phyloP scores from a whole-genome alignment of 2,113 vertebrate species.

The Saimiri boliviensis region DNA sequence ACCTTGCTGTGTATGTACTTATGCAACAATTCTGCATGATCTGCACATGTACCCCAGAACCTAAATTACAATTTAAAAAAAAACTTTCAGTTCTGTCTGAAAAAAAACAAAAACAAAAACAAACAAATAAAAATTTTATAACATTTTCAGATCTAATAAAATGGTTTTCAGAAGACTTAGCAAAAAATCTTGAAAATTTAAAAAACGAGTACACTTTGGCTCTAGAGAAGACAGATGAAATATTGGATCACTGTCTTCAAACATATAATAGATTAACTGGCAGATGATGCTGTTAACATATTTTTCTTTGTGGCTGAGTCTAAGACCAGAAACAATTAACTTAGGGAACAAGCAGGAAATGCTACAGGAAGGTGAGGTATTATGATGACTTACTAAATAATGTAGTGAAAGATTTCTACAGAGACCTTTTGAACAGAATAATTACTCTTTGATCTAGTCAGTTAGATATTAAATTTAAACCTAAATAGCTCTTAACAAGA shows the following conservation, averaged over 20 bases:
- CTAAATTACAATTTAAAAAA: too few species aligned
- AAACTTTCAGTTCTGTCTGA: too few species aligned
- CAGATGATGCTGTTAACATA: constrained; percentile 1
- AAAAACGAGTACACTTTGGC: neutral
- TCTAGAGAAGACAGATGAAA: constrained; percentile 23
- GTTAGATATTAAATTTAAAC: constrained; percentile 8
- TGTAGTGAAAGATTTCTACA: neutral
- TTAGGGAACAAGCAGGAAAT: constrained; percentile 30
- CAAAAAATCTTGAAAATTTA: constrained; percentile 17
- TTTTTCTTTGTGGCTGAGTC: constrained; percentile 21
- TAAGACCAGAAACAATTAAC: neutral
- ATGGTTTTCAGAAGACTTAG: neutral
- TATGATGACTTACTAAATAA: constrained; percentile 32
- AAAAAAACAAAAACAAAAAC: too few species aligned
- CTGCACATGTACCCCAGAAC: too few species aligned
- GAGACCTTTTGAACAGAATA: neutral
- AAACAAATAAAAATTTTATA: neutral
- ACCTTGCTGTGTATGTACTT: too few species aligned
- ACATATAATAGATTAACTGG: neutral
- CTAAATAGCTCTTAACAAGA: neutral
- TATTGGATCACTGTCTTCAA: constrained; percentile 19
- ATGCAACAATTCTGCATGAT: too few species aligned
- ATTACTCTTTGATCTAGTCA: neutral
- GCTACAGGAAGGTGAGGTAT: neutral
- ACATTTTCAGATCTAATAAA: neutral